Evolutionary conservation across 92 coral and sea anemone species (phyloP).

Genomic region (Micromussa lordhowensis): DNA sequence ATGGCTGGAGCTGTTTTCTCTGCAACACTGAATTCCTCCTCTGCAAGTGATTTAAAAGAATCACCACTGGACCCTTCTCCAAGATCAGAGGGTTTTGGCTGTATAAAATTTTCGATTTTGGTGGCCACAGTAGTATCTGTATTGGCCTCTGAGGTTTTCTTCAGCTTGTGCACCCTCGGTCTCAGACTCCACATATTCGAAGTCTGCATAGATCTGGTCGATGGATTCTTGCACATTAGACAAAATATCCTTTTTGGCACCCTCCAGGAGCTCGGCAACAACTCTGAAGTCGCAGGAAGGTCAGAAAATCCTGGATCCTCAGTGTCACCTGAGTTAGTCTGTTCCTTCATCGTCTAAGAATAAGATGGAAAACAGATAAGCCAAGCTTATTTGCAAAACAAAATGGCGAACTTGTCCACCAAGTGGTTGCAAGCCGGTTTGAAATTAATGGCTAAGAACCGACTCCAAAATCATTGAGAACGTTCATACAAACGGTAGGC

Average conservation of each 20-base stretch:
- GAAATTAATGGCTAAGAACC: neutral
- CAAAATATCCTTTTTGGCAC: constrained; percentile 11
- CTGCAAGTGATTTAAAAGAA: no score
- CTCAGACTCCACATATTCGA: no score
- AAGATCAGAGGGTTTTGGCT: no score
- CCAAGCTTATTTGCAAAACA: neutral
- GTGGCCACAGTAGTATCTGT: no score
- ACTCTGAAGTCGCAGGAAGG: neutral
- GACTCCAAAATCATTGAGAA: neutral
- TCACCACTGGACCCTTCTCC: no score
- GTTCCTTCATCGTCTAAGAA: neutral
- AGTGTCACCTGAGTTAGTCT: constrained; percentile 1
- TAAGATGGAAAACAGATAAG: neutral
- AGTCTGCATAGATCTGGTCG: no score
- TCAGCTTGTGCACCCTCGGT: no score
- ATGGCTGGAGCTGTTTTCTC: no score
- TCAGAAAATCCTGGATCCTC: neutral
- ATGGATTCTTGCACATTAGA: neutral
- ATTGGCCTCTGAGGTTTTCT: no score
- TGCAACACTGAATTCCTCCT: no score
- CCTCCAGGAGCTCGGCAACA: neutral
- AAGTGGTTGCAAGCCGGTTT: neutral
- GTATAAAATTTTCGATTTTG: no score
- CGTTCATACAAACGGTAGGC: neutral
- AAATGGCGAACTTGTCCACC: constrained; percentile 19